Percentiles rank a stretch among this genome's conserved stretches.
Conservation (phyloP, 2,113 vertebrate species). For the Saguinus imperator region DNA sequence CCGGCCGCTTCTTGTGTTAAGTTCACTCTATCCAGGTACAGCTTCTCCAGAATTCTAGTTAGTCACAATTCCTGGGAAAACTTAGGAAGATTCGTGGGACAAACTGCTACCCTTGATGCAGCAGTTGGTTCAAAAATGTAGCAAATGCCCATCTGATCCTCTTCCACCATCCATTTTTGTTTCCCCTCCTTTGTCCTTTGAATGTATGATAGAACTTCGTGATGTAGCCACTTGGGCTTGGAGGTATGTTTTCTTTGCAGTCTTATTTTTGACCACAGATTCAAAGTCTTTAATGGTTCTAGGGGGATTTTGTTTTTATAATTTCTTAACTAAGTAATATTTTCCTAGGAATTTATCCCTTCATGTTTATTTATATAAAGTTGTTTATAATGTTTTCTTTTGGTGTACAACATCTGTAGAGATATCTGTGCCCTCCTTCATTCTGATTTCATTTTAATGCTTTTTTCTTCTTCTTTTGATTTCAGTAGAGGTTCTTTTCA, state of each 20-base stretch:
- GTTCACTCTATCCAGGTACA: not conserved
- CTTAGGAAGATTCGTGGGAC: not conserved
- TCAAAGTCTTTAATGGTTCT: not conserved
- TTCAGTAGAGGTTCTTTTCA: not conserved
- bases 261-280: not conserved
- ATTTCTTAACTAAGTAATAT: not conserved
- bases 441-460: not conserved
- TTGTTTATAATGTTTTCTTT: not conserved
- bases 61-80: not conserved
- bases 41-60: not conserved
- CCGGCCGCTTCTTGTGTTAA: not conserved
- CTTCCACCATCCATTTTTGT: not conserved
- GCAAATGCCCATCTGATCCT: not conserved
- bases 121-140: not conserved
- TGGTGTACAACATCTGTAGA: not conserved
- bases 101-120: not conserved
- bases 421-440: not conserved
- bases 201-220: not conserved
- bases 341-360: not conserved
- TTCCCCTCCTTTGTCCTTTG: not conserved
- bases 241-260: not conserved
- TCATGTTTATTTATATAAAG: not conserved
- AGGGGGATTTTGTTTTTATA: not conserved
- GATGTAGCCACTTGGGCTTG: not conserved
- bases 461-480: not conserved